Evolutionary conservation across 2,888 invertebrate species (phyloP).

Genomic region (Phymatocera aterrima): DNA sequence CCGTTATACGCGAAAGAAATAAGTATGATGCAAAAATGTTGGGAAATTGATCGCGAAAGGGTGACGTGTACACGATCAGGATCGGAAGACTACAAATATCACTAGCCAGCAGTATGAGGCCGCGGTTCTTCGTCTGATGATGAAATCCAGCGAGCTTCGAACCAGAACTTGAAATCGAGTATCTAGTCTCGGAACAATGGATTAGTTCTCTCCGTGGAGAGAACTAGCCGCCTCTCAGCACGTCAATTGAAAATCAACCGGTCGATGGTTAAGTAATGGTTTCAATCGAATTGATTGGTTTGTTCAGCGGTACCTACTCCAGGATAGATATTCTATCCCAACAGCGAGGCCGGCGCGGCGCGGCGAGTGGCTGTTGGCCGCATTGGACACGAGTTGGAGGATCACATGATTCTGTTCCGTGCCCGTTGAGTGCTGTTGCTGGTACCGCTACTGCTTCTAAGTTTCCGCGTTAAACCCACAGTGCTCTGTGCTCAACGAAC

Average conservation of each 20-base stretch:
- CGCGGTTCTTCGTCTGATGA: neutral
- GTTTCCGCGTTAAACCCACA: neutral
- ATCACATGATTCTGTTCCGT: neutral
- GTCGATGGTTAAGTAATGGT: constrained; percentile 29
- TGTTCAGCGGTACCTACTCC: neutral
- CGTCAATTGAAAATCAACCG: neutral
- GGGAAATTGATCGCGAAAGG: too few species aligned
- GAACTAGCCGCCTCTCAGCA: too few species aligned
- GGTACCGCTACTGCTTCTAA: too few species aligned
- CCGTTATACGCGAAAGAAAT: too few species aligned
- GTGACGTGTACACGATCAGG: too few species aligned
- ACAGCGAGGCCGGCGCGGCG: too few species aligned
- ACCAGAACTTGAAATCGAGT: neutral
- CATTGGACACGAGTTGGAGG: neutral
- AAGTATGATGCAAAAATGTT: too few species aligned
- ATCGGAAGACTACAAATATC: too few species aligned
- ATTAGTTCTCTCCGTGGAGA: neutral
- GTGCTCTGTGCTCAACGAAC: neutral
- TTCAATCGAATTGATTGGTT: constrained; percentile 29
- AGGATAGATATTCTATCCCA: constrained; percentile 19
- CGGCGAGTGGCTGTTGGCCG: neutral
- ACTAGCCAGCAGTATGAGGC: too few species aligned
- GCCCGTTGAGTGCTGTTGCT: neutral
- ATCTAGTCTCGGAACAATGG: neutral
- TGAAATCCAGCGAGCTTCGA: neutral